Base-by-base conservation (phyloP, 2,888 invertebrate species). In the Globia sparganii region DNA sequence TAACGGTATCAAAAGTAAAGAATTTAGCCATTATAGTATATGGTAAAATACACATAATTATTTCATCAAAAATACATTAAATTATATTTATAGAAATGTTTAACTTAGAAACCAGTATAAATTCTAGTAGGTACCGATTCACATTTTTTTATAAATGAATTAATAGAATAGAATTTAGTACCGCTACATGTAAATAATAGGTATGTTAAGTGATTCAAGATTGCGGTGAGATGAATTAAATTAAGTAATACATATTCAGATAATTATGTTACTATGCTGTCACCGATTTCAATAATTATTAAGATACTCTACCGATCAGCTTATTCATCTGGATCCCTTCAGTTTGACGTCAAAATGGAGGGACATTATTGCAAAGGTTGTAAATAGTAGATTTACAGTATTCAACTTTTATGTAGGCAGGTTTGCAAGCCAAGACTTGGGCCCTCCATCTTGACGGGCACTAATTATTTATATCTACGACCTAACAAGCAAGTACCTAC, bases 161-260 rank as follows among this genome's bases (percentile, higher is more conserved):
- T 58, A 74, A 56, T 65, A 86, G 61, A 78, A 78, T 83, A 78
- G 78, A 84, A 78, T 83, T 59, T 72, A 62, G 34, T 82, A 78
- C 86, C 86, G 83, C 80, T 84, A 86, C 64, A 37, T 70, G 34
- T 46, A 46, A 73, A 59, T 73, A 56, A 73, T 28, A 75, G n/a
- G 75, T 59, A 25, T 1, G 40, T 61, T 31, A 53, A 53, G 25
- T 56, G 21, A 28, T 15, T 6, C 15, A 56, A 56, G 31, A 80
- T 46, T 31, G 8, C 46, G 34, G 31, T 6, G 37, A 62, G 34
- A 56, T 37, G 25, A 61, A 59, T 43, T 43, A 25, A 49, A 53
- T 80, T 37, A n/a, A n/a, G n/a, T n/a, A 61, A 53, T 61, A 76
- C 18, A 46, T 34, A 25, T 37, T 31, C 25, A 28, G 43, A 43